phyloP scores from a whole-genome alignment of 2,113 vertebrate species.

The Bos taurus region ARS-UCD2.0 NC_037331.1:5523501-5524000 shows the following conservation, averaged over 20 bases:
- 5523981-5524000: rapidly evolving
- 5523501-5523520: not conserved
- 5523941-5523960: not conserved
- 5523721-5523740: rapidly evolving
- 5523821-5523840: rapidly evolving
- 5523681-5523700: not conserved
- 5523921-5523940: not conserved
- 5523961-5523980: rapidly evolving
- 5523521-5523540: no score
- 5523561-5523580: rapidly evolving
- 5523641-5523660: rapidly evolving
- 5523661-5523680: rapidly evolving
- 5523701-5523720: not conserved
- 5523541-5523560: not conserved
- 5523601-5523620: not conserved
- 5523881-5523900: not conserved
- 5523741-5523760: rapidly evolving
- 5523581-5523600: not conserved
- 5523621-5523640: not conserved
- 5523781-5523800: rapidly evolving
- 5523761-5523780: rapidly evolving
- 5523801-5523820: rapidly evolving
- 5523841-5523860: not conserved
- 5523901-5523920: not conserved
- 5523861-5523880: not conserved